Percentiles rank a stretch among this genome's conserved stretches.
Evolutionary conservation across 2,888 invertebrate species (phyloP).

Genomic region (Alloscopus bannaensis): DNA sequence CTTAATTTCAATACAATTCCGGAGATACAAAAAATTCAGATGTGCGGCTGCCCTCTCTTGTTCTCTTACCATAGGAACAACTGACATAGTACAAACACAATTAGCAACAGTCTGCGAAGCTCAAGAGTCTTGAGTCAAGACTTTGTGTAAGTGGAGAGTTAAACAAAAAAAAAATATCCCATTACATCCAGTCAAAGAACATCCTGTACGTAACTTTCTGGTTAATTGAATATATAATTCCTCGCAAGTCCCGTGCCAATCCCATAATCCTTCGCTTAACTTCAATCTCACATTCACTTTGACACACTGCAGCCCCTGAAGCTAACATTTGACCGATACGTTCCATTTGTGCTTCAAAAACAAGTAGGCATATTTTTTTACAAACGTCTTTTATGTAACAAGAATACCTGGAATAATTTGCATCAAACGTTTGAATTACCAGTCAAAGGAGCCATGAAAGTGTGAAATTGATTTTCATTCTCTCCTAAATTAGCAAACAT

Average conservation of each 20-base stretch:
- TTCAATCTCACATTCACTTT: slow-evolving; percentile 88
- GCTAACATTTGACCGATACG: slow-evolving; percentile 88
- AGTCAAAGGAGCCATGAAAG: slow-evolving; percentile 94
- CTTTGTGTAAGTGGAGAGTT: no score
- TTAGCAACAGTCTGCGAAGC: no score
- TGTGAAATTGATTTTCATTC: slow-evolving; percentile 96
- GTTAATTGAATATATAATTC: slow-evolving; percentile 96
- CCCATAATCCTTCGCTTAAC: slow-evolving; percentile 96
- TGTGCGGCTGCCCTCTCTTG: no score
- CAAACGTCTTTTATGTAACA: no score
- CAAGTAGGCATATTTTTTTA: neutral
- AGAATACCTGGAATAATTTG: no score
- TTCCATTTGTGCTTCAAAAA: slow-evolving; percentile 88
- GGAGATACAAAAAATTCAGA: no score
- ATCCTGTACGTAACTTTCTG: slow-evolving; percentile 98
- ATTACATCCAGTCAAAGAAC: slow-evolving; percentile 98
- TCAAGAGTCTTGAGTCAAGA: no score
- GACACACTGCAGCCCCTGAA: slow-evolving; percentile 85
- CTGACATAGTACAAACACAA: no score
- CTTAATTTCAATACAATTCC: no score
- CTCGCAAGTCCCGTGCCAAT: slow-evolving; percentile 93
- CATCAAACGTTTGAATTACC: slow-evolving; percentile 72
- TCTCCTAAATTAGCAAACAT: slow-evolving; percentile 98
- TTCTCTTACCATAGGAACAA: no score
- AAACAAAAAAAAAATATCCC: slow-evolving; percentile 13